A percentile compares a stretch with the other conserved stretches of the same genome.
Evolutionary conservation across 2,888 invertebrate genomes (phyloP).

Genomic region (Asteroscopus sphinx): DNA sequence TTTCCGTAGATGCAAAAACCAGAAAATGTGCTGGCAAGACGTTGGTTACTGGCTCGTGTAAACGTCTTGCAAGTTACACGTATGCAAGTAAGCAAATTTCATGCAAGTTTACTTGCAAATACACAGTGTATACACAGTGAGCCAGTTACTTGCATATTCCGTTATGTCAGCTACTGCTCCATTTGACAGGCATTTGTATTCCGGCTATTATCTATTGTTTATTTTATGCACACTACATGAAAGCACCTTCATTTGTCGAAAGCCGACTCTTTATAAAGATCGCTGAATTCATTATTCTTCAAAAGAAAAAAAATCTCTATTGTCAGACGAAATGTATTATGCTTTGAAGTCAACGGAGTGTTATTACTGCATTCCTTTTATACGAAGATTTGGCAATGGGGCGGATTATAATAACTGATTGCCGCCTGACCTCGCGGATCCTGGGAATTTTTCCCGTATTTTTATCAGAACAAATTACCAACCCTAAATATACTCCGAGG

Average conservation of each 20-base stretch:
- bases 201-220: too few species aligned
- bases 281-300: constrained; percentile 43
- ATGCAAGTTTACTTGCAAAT: too few species aligned
- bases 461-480: constrained; percentile 56
- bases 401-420: constrained; percentile 58
- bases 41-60: too few species aligned
- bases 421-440: constrained; percentile 52
- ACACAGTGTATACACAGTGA: too few species aligned
- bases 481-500: constrained; percentile 35
- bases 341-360: constrained; percentile 56
- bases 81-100: too few species aligned
- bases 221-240: background rate
- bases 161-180: too few species aligned
- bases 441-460: constrained; percentile 41
- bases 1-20: too few species aligned
- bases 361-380: constrained; percentile 57
- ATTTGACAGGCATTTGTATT: too few species aligned
- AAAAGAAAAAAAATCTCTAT: constrained; percentile 39
- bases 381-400: constrained; percentile 54
- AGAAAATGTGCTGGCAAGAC: too few species aligned
- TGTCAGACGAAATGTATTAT: constrained; percentile 47
- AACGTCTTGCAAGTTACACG: too few species aligned
- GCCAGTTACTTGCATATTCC: too few species aligned
- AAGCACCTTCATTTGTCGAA: constrained; percentile 24
- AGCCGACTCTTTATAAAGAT: constrained; percentile 27